phyloP scores from a whole-genome alignment of 2,797 vertebrate genomes.

The Urosaurus nigricauda region DNA sequence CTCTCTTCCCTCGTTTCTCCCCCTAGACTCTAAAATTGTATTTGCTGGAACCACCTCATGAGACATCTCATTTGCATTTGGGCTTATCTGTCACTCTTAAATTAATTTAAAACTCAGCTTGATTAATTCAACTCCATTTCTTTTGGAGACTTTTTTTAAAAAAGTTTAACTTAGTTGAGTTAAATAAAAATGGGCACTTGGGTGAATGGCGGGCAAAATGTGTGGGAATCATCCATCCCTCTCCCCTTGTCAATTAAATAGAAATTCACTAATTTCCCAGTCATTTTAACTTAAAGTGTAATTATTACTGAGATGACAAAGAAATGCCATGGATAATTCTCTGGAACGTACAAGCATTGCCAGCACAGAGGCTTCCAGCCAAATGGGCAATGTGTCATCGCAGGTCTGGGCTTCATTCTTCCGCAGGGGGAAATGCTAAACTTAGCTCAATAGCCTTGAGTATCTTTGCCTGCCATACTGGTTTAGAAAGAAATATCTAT shows the following conservation, averaged over 20 bases:
- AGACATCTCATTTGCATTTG: slow-evolving; percentile 41
- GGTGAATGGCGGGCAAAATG: not conserved
- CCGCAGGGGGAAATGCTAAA: slow-evolving; percentile 8
- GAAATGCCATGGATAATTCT: slow-evolving; percentile 32
- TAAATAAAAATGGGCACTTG: slow-evolving; percentile 28
- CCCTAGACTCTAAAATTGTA: slow-evolving; percentile 11
- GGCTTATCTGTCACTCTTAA: slow-evolving; percentile 45
- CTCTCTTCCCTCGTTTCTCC: too few relatives aligned
- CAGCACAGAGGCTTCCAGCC: not conserved
- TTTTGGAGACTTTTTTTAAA: not conserved
- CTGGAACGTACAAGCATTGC: slow-evolving; percentile 20
- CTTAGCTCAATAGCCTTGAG: accelerated
- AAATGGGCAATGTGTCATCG: not conserved
- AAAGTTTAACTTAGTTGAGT: slow-evolving; percentile 25
- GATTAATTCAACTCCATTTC: slow-evolving; percentile 49
- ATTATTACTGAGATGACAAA: slow-evolving; percentile 19
- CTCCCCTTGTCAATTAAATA: slow-evolving; percentile 35
- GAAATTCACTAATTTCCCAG: slow-evolving; percentile 48
- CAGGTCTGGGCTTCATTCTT: slow-evolving; percentile 34
- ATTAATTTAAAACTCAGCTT: slow-evolving; percentile 60
- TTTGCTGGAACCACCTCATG: not conserved
- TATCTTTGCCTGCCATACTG: not conserved
- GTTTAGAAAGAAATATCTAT: slow-evolving; percentile 13
- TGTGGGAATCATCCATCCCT: not conserved
- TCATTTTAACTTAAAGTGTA: slow-evolving; percentile 9